These are phyloP conservation scores for Crotalus viridis DNA, from an alignment of 2,113 vertebrate species.

Conservation along the genomic window DNA sequence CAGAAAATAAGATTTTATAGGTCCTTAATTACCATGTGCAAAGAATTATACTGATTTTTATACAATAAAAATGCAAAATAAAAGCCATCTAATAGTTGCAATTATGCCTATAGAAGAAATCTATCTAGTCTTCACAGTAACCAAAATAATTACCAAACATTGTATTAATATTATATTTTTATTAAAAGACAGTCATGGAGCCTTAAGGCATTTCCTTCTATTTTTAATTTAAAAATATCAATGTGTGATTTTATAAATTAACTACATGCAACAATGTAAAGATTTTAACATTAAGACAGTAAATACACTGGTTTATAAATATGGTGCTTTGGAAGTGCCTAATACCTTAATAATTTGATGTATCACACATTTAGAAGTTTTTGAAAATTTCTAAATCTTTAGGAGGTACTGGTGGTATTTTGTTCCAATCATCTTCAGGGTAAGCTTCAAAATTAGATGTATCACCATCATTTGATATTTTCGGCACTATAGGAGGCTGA, in stretches of 20 bases:
- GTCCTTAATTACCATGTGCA: background rate
- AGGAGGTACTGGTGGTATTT: conserved; percentile 74
- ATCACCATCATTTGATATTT: conserved; percentile 88
- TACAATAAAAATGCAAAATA: background rate
- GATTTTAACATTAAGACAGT: background rate
- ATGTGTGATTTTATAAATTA: background rate
- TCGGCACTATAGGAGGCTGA: conserved; percentile 91
- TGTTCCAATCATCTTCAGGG: conserved; percentile 89
- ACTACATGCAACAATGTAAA: background rate
- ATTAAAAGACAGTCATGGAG: background rate
- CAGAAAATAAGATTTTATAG: background rate
- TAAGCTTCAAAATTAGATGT: conserved; percentile 97
- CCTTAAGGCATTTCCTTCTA: background rate
- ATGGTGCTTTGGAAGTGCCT: background rate
- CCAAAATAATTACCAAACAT: background rate
- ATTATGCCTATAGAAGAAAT: background rate
- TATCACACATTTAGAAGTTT: conserved; percentile 78
- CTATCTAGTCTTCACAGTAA: background rate
- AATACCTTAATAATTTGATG: conserved; percentile 42
- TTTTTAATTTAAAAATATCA: background rate
- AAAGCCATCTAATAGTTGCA: background rate
- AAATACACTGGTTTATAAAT: background rate
- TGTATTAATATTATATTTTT: conserved; percentile 1
- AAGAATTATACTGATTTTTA: background rate
- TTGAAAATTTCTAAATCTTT: conserved; percentile 92